A percentile compares a stretch with the other conserved stretches of the same genome.
Conservation (phyloP, 2,113 vertebrate species). For the Psophia crepitans region DNA sequence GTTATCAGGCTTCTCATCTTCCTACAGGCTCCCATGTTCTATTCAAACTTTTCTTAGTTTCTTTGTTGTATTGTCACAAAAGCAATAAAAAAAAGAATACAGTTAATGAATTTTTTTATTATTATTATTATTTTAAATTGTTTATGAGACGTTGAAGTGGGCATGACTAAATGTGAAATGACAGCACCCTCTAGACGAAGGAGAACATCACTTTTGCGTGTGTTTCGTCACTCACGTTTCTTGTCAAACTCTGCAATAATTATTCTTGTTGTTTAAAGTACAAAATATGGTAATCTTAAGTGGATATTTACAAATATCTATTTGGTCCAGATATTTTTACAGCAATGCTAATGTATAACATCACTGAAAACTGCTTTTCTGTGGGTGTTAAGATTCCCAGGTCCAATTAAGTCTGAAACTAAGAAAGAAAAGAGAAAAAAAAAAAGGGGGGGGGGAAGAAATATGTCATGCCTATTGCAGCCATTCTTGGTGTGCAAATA, state of each 20-base stretch:
- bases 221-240: background rate
- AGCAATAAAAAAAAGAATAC: background rate
- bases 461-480: background rate
- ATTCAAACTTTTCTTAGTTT: background rate
- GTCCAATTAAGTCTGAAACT: background rate
- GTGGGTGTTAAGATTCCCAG: background rate
- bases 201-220: background rate
- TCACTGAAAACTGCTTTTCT: background rate
- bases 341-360: background rate
- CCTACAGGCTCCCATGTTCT: background rate
- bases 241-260: background rate
- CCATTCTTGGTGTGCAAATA: background rate
- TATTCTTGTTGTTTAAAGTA: background rate
- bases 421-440: background rate
- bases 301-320: background rate
- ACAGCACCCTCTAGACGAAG: background rate
- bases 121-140: fast-evolving
- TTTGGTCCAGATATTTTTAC: background rate
- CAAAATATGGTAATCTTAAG: background rate
- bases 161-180: background rate
- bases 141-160: background rate
- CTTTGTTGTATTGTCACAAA: background rate
- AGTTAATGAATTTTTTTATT: background rate
- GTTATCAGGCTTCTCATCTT: background rate
- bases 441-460: background rate